Evolutionary conservation across 1,140 invertebrate species (phyloP).

Genomic region (Caenorhabditis tropicalis): DNA sequence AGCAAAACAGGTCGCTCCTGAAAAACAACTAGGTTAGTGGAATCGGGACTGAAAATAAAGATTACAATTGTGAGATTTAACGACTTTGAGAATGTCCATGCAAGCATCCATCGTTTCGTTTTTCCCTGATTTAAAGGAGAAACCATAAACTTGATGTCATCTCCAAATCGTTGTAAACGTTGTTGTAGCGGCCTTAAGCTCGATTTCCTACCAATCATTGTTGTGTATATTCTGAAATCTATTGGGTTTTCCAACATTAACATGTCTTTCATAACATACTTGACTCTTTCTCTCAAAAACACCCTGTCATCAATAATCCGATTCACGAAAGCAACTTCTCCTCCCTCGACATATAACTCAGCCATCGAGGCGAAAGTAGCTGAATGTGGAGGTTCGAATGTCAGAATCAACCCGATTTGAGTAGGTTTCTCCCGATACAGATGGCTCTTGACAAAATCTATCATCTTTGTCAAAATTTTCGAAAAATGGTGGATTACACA

Average conservation of each 20-base stretch:
- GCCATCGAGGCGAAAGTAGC: neutral
- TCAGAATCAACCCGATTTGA: neutral
- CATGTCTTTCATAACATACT: neutral
- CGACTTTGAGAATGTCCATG: neutral
- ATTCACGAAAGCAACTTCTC: conserved; percentile 41
- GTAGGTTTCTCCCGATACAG: neutral
- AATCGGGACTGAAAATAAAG: neutral
- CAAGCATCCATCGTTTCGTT: conserved; percentile 22
- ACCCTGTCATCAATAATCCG: conserved; percentile 45
- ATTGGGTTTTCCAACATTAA: neutral
- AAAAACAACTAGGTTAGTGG: no score
- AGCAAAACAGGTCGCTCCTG: neutral
- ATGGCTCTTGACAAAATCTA: neutral
- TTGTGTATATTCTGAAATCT: conserved; percentile 16
- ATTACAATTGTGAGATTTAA: neutral
- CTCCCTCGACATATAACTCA: conserved; percentile 32
- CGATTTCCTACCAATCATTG: conserved; percentile 20
- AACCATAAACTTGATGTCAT: neutral
- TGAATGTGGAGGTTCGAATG: neutral
- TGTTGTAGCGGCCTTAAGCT: neutral
- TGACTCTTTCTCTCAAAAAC: conserved; percentile 26
- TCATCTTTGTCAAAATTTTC: neutral
- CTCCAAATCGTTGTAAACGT: neutral
- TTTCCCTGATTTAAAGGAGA: neutral
- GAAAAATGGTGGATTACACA: conserved; percentile 55